phyloP scores from a whole-genome alignment of 1,140 invertebrate genomes.

The Ips typographus region DNA sequence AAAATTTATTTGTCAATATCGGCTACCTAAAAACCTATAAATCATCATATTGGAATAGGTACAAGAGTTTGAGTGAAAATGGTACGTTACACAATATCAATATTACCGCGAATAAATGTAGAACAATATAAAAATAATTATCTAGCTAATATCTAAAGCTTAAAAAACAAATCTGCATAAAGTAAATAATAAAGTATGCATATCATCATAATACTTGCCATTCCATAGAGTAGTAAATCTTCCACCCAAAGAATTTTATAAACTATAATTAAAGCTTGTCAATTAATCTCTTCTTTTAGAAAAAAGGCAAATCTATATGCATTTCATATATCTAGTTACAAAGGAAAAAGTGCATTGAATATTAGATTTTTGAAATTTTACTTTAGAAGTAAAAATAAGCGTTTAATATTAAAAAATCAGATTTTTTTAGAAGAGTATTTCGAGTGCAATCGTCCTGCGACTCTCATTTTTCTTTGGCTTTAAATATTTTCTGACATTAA shows the following conservation, averaged over 20 bases:
- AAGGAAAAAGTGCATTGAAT: too few species aligned
- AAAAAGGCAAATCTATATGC: neutral
- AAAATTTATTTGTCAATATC: constrained; percentile 28
- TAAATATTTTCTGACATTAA: too few species aligned
- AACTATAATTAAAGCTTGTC: neutral
- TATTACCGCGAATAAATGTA: constrained; percentile 1
- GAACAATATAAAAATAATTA: constrained; percentile 14
- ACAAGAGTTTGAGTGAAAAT: constrained; percentile 24
- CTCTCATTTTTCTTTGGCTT: too few species aligned
- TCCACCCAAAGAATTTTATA: neutral
- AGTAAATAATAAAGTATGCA: neutral
- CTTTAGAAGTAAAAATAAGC: too few species aligned
- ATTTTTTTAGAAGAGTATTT: too few species aligned
- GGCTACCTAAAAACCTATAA: constrained; percentile 14
- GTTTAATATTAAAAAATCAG: too few species aligned
- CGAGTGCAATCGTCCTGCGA: too few species aligned
- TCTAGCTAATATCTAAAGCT: constrained; percentile 4
- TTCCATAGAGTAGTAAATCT: neutral
- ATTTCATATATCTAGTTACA: too few species aligned
- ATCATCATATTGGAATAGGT: constrained; percentile 13
- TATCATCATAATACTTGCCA: neutral
- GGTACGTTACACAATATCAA: constrained; percentile 11
- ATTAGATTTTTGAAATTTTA: too few species aligned
- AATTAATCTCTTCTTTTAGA: neutral
- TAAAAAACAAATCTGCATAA: constrained; percentile 8